Evolutionary conservation across 2,797 vertebrate species (phyloP), one percentile per base, ranked within the genome.

Genomic region (Pelodytes ibericus): DNA sequence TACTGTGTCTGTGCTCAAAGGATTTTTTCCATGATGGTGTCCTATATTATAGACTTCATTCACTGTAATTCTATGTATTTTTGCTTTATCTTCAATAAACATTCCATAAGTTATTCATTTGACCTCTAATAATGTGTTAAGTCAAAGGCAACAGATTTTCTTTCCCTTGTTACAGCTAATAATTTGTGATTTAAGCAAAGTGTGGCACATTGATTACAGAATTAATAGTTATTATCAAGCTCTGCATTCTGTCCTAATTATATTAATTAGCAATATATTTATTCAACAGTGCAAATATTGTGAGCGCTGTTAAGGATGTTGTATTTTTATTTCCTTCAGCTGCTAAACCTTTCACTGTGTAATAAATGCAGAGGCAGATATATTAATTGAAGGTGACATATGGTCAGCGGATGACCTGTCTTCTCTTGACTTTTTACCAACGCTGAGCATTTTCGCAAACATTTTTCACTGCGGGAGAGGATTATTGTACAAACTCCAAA

Each of bases 311-410:
- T 53, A 22, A 24, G 7, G 8, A 11, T 24, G 49, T 7, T 24
- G 49, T 24, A 24, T 89, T 84, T 92, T 92, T 24, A 24, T 89
- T 84, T 92, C 91, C 90, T 87, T 91, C 87, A 87, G 84, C 87
- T 90, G 89, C 83, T 87, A 84, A 82, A 72, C 83, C 82, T 89
- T 89, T 47, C 85, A 86, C 84, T 87, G 81, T 77, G 70, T 74
- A 81, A 89, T 90, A 91, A 90, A 90, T 85, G 86, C 87, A 86
- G 88, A 82, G 81, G 72, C 78, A 85, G 84, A 89, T 87, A 89
- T 92, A 92, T 88, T 91, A 92, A 91, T 90, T 90, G 91, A 89
- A 91, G 88, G 87, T 87, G 90, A 89, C 91, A 92, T 93, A 89
- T 93, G 91, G 90, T 89, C 88, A 91, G 88, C 90, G 92, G 88